Evolutionary conservation across 2,888 invertebrate species (phyloP), one percentile per base, ranked within the genome.

Genomic region (Cryptus armator): DNA sequence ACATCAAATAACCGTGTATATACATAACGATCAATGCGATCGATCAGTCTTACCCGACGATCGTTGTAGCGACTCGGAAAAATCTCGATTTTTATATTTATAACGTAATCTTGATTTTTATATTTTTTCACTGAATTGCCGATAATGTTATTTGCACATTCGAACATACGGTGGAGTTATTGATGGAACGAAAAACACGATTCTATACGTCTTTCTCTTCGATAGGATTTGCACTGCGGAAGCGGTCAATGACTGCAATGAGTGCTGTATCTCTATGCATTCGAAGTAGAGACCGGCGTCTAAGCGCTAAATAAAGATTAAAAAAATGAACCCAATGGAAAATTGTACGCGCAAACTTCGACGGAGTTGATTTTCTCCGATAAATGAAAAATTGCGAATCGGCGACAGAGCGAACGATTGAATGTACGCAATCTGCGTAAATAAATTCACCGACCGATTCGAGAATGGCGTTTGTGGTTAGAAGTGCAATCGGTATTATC

Each of bases 401-500:
- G 19, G 7, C 7, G 14, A 37, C 3, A 68, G 12, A 24, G 37
- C 12, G 59, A 43, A 71, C 7, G 67, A 37, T 37, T n/a, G 64
- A 12, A 37, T 32, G 37, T 16, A 46, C 74, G 67, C 46, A 44
- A 70, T 84, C 81, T 81, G 83, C 43, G 78, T 66, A 74, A 83
- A 85, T 83, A 77, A 86, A 85, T 86, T 66, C 77, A 81, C 51
- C 83, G 74, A 83, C 67, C 46, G 64, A 81, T 81, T 77, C 43
- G 64, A 78, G 62, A 77, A 80, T 77, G 80, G 74, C 67, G 44
- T 76, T 85, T 66, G 51, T 78, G 75, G 82, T 67, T 75, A 37
- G 68, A 70, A 79, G 83, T 83, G 81, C 83, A 76, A 86, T 83
- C 81, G 86, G 53, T 75, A 74, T 80, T 75, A 83, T 76, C 71